Evolutionary conservation across 2,888 invertebrate genomes (phyloP).

Genomic region (Harpalus rubripes): DNA sequence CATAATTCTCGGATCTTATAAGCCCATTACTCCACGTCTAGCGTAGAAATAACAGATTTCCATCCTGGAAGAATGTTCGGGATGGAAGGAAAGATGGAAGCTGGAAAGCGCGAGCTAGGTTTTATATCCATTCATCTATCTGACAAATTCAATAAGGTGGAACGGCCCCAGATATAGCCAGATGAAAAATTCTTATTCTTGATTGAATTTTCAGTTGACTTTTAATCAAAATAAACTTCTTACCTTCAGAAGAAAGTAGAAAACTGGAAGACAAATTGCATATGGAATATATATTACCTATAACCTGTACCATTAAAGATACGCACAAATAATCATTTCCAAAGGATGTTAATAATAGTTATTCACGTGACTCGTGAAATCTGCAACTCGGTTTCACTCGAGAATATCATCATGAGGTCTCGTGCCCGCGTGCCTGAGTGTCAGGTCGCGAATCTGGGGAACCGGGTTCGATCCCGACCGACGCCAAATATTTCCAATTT

Average conservation of each 20-base stretch:
- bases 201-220: constrained; percentile 6
- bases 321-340: no score
- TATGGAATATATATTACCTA: not conserved
- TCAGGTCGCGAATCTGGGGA: no score
- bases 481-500: no score
- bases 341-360: no score
- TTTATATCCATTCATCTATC: constrained; percentile 47
- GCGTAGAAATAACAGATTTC: constrained; percentile 64
- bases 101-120: not conserved
- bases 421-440: no score
- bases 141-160: constrained; percentile 58
- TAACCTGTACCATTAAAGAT: no score
- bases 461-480: no score
- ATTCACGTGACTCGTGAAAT: no score
- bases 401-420: no score
- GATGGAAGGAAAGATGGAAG: not conserved
- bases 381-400: no score
- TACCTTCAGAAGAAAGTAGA: not conserved
- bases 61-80: constrained; percentile 33
- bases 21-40: constrained; percentile 57
- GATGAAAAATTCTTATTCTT: not conserved
- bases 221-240: constrained; percentile 4
- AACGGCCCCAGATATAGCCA: constrained; percentile 8
- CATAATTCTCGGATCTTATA: constrained; percentile 61
- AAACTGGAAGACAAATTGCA: not conserved